These are phyloP conservation scores for Teleopsis dalmanni DNA, from an alignment of 1,140 invertebrate species.

Conservation along the genomic window DNA sequence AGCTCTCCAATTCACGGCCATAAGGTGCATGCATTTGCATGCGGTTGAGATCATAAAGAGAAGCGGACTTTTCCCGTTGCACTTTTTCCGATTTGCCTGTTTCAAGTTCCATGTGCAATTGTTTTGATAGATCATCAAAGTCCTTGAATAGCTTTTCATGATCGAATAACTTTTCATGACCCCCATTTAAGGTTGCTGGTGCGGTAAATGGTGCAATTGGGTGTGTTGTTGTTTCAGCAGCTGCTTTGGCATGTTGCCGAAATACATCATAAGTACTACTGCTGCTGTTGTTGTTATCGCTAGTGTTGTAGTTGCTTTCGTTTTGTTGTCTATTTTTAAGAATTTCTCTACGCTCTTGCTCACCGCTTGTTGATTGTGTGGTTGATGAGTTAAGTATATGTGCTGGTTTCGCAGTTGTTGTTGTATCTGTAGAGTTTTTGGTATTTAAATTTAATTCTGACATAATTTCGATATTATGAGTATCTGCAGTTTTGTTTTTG, in stretches of 20 bases:
- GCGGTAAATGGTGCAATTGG: constrained; percentile 13
- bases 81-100: constrained; percentile 23
- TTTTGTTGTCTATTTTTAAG: constrained; percentile 8
- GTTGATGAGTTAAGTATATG: constrained; percentile 3
- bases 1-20: constrained; percentile 21
- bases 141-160: constrained; percentile 41
- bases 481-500: background rate
- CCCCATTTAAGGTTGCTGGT: constrained; percentile 8
- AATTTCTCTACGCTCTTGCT: background rate
- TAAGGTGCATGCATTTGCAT: constrained; percentile 9
- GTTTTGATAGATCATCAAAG: constrained; percentile 35
- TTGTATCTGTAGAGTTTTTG: constrained; percentile 5
- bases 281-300: constrained; percentile 3
- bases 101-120: constrained; percentile 30
- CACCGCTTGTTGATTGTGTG: constrained; percentile 4
- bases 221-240: constrained; percentile 22
- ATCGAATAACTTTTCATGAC: constrained; percentile 9
- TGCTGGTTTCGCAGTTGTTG: constrained; percentile 1
- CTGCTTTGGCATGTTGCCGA: constrained; percentile 42
- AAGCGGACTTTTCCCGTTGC: constrained; percentile 28
- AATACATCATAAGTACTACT: constrained; percentile 39
- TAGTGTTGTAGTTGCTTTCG: constrained; percentile 3
- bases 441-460: constrained; percentile 42
- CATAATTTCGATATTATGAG: constrained; percentile 27
- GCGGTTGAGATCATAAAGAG: constrained; percentile 34